Evolutionary conservation across 2,797 vertebrate genomes (phyloP).

Genomic region (Cossypha dichroa): DNA sequence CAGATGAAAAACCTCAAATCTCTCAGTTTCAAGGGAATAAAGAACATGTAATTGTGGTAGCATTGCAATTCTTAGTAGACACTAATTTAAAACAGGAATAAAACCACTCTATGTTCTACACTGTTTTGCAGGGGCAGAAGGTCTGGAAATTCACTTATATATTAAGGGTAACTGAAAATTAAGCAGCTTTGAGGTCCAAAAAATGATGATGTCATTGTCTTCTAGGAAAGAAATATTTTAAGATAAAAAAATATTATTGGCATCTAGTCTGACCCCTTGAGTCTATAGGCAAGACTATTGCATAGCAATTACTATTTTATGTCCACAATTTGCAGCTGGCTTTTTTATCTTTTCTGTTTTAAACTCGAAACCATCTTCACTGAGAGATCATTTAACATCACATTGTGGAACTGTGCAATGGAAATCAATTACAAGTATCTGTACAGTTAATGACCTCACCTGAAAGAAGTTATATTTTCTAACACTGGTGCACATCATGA

Average conservation of each 20-base stretch:
- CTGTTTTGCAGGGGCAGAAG: background rate
- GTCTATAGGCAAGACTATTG: background rate
- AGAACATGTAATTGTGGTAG: background rate
- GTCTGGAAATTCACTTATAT: background rate
- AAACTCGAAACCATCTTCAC: background rate
- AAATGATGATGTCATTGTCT: background rate
- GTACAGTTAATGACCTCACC: background rate
- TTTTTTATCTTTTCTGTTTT: background rate
- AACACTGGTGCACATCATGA: background rate
- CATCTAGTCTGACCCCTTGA: background rate
- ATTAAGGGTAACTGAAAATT: background rate
- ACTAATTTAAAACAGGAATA: background rate
- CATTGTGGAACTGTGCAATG: background rate
- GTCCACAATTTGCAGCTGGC: background rate
- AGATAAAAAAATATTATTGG: background rate
- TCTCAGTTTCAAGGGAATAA: background rate
- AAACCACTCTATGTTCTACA: background rate
- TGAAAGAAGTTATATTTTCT: background rate
- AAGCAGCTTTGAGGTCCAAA: background rate
- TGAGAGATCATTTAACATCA: background rate
- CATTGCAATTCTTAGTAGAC: background rate
- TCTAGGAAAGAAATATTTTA: background rate
- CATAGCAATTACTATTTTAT: background rate
- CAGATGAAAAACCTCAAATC: background rate
- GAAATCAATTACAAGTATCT: background rate